Evolutionary conservation across 2,888 invertebrate species (phyloP), one percentile per base, ranked within the genome.

Genomic region (Andricus curvator): DNA sequence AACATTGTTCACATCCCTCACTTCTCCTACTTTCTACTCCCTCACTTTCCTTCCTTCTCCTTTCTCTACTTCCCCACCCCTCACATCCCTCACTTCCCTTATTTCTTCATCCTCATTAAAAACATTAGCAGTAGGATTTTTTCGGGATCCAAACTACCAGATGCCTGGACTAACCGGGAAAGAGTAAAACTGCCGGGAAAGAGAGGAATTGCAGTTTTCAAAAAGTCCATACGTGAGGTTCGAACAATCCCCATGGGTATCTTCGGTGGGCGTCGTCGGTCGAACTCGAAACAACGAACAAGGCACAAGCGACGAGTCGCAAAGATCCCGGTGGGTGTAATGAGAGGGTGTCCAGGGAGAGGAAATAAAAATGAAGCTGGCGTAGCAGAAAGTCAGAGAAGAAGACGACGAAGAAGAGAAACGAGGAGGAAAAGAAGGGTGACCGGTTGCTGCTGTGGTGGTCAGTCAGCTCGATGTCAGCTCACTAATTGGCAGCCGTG

Each of bases 401-500:
- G 68, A 66, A 33, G 77, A 56, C 56, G 77, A 70, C 78, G 81
- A 68, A 80, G 70, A 79, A 83, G 83, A 82, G 70, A n/a, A 70
- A 56, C 29, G 33, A 29, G 66, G 66, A 80, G 51, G 80, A 66
- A 80, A 76, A 77, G 77, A 65, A 65, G 84, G 81, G 74, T 79
- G 86, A 89, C 84, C 83, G 86, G 87, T 86, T 88, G 85, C 82
- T 77, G 82, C 83, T 85, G 88, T 88, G 91, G 91, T 91, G 91
- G 91, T 90, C 91, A 91, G 90, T 90, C 90, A 90, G 91, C 86
- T 90, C 90, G 90, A 90, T 91, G 91, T 92, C 91, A 91, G 89
- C 83, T 86, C 88, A 89, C 92, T 92, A 92, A 92, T 92, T 92
- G 92, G 92, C 92, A 91, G 89, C 90, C 91, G 88, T 92, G 92